Percentiles rank a stretch among this genome's conserved stretches.
phyloP scores from a whole-genome alignment of 2,113 vertebrate genomes.

The Cebus imitator region DNA sequence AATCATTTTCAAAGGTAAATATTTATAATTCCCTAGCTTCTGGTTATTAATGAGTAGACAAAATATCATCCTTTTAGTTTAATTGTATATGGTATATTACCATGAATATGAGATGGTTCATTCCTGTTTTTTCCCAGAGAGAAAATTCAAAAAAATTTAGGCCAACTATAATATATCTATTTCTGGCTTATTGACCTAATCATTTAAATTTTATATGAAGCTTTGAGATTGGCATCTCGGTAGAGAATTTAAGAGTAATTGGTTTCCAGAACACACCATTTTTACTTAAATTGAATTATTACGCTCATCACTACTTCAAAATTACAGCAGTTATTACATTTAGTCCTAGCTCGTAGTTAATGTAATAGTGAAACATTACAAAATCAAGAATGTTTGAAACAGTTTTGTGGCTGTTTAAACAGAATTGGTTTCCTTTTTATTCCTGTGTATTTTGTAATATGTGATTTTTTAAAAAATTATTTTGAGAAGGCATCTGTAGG shows the following conservation, averaged over 20 bases:
- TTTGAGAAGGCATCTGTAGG: neutral
- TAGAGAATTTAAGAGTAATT: neutral
- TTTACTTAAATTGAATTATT: neutral
- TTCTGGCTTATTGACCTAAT: neutral
- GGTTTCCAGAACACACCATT: neutral
- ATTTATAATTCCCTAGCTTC: neutral
- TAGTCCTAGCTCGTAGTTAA: neutral
- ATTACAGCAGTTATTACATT: neutral
- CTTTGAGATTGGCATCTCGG: neutral
- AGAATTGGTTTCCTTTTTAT: neutral
- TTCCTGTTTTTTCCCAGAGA: neutral
- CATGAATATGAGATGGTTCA: neutral
- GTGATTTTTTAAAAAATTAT: neutral
- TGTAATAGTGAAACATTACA: neutral
- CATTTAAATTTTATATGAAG: neutral
- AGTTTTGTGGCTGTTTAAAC: neutral
- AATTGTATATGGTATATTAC: neutral
- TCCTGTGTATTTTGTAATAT: neutral
- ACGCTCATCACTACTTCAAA: neutral
- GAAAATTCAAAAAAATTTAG: neutral
- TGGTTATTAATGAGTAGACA: neutral
- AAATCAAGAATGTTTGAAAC: neutral
- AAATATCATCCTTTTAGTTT: neutral
- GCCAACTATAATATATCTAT: neutral
- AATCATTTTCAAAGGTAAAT: slow-evolving; percentile 95